phyloP scores from a whole-genome alignment of 2,113 vertebrate species.

The Neoarius graeffei region DNA sequence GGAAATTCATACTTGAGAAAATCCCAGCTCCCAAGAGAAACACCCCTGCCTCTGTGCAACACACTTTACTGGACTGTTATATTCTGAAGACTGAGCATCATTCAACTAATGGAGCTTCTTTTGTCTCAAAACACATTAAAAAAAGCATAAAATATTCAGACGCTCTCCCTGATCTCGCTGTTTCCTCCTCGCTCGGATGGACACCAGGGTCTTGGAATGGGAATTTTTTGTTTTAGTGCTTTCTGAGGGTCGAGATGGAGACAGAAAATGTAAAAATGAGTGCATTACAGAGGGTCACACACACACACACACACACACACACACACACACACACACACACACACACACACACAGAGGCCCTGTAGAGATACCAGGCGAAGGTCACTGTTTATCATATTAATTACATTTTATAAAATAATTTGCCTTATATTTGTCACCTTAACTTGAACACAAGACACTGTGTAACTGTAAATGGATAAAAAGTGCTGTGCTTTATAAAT shows the following conservation, averaged over 20 bases:
- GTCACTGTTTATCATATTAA: neutral
- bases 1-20: neutral
- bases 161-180: neutral
- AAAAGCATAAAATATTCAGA: conserved; percentile 14
- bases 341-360: neutral
- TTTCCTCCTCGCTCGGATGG: neutral
- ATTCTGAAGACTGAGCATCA: neutral
- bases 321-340: too few species aligned
- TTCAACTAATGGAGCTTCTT: conserved; percentile 15
- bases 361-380: neutral
- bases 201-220: neutral
- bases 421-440: neutral
- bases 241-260: neutral
- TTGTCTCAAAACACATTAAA: conserved; percentile 17
- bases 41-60: neutral
- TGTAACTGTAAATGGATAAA: neutral
- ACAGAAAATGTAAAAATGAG: neutral
- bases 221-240: neutral
- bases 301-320: too few species aligned
- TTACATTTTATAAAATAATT: neutral
- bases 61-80: neutral
- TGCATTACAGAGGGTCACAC: neutral
- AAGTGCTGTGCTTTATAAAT: neutral
- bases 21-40: neutral
- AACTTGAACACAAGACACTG: neutral